Percentiles rank a stretch among this genome's conserved stretches.
phyloP scores from a whole-genome alignment of 2,888 invertebrate genomes.

The Stenchaetothrips biformis region DNA sequence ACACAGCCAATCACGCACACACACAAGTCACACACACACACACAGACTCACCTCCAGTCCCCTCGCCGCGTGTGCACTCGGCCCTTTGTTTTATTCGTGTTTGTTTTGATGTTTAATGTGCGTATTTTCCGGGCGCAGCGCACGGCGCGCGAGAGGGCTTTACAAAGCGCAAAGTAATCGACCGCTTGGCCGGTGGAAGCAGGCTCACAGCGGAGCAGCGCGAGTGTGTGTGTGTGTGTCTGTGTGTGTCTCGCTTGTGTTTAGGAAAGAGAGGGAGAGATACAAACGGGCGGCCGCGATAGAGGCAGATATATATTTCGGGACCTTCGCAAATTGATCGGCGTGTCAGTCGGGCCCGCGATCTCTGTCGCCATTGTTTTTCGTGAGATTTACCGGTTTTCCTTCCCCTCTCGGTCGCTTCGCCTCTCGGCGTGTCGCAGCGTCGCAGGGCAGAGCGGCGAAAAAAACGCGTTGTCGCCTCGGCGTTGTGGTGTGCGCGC shows the following conservation, averaged over 20 bases:
- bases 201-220: no score
- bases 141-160: background rate
- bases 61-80: background rate
- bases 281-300: background rate
- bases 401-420: background rate
- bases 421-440: no score
- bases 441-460: no score
- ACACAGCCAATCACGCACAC: no score
- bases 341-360: conserved; percentile 7
- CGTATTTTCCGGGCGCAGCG: background rate
- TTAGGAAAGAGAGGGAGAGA: background rate
- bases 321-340: conserved; percentile 5
- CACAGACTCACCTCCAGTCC: background rate
- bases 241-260: background rate
- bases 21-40: no score
- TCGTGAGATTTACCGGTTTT: conserved; percentile 18
- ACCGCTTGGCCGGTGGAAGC: background rate
- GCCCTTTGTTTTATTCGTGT: background rate
- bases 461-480: no score
- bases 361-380: conserved; percentile 23
- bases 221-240: background rate
- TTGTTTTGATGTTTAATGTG: conserved; percentile 6
- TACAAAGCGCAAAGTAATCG: conserved; percentile 9
- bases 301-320: conserved; percentile 23
- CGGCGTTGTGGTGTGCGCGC: no score